Evolutionary conservation across 2,113 vertebrate genomes (phyloP).

Genomic region (Semnornis frantzii): DNA sequence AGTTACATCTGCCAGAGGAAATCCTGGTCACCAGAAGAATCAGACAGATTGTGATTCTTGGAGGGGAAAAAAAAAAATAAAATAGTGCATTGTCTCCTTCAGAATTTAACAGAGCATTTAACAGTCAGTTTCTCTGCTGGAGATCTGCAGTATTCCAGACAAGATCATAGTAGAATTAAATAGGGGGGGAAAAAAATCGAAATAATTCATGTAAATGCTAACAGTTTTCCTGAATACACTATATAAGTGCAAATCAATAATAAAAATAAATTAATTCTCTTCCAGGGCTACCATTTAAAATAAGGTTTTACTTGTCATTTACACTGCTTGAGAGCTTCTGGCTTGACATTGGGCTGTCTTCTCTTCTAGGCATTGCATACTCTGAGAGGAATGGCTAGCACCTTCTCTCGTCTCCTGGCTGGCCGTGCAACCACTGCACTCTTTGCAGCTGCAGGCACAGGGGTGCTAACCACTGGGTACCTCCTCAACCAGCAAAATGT

Average conservation of each 20-base stretch:
- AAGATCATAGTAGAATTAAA: no score
- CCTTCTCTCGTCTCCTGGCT: constrained; percentile 85
- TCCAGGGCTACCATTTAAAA: background rate
- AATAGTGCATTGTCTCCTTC: background rate
- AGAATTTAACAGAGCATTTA: background rate
- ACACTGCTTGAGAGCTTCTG: background rate
- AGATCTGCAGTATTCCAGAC: background rate
- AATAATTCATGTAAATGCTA: background rate
- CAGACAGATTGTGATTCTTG: background rate
- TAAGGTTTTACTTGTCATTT: background rate
- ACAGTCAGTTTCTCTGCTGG: background rate
- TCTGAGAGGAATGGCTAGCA: constrained; percentile 79
- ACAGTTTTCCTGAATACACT: background rate
- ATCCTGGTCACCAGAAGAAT: background rate
- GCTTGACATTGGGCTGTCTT: background rate
- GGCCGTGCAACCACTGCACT: constrained; percentile 82
- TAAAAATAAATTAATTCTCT: background rate
- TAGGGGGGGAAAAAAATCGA: background rate
- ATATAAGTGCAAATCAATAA: background rate
- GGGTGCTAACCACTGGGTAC: constrained; percentile 83
- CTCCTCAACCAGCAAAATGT: constrained; percentile 78
- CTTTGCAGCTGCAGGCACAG: constrained; percentile 80
- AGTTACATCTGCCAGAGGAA: background rate
- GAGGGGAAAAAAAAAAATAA: background rate
- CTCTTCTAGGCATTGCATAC: constrained; percentile 17